Base-by-base conservation (phyloP, 2,888 invertebrate species). In the Xestia sexstrigata region DNA sequence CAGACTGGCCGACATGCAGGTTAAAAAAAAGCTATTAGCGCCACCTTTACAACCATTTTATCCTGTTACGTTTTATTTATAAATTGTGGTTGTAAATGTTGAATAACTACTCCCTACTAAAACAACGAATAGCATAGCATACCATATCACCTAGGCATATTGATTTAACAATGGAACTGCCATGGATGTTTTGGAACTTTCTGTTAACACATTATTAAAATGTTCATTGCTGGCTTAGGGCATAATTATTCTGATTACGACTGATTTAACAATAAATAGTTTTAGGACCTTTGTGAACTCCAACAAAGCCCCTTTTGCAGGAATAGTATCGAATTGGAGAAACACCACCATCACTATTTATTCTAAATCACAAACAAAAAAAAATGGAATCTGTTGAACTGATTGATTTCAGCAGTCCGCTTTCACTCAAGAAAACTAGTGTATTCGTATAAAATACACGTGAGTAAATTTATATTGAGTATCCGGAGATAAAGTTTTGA, bases 311-410 rank as follows among this genome's bases (percentile, higher is more conserved):
- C 67, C 30, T 80, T 66, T 84, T 68, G 52, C 70, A 45, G 9
- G 15, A 62, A 74, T 17, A 42, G 62, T 76, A 70, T 80, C 65
- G 20, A 66, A 76, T 70, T 84, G 71, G 70, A 87, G 30, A 82
- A 87, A 77, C 42, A 80, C 52, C 45, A 82, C 85, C 85, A 76
- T 84, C 47, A 63, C 74, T 49, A 63, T 7, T 62, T 83, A 52
- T 35, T 71, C 23, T n/a, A 49, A 15, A 47, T 55, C 35, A 35
- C 55, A n/a, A 15, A 35, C 20, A 63, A 78, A 58, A 63, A 49
- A 30, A 66, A 17, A n/a, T 35, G 35, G 2, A 45, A 49, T 49
- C 66, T n/a, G 17, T 11, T 70, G 8, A 39, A 82, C 70, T 30
- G 42, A n/a, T 78, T 78, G 17, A 69, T 58, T 58, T 49, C 47